These are phyloP conservation scores for Ailurus styani DNA, from an alignment of 2,113 vertebrate genomes.

Conservation along the genomic window DNA sequence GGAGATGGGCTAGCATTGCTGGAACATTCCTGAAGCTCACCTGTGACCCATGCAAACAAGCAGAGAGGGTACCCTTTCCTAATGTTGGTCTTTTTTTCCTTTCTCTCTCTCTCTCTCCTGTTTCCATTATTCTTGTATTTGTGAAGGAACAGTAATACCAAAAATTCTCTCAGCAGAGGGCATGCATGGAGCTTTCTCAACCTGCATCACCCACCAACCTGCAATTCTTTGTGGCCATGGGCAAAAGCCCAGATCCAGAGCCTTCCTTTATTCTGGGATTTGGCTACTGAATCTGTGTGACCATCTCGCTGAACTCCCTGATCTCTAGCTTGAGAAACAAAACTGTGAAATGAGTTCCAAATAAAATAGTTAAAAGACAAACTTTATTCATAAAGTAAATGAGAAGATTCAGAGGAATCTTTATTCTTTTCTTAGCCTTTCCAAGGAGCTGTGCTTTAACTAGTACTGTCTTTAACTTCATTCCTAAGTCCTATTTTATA, in stretches of 20 bases:
- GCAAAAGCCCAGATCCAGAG: neutral
- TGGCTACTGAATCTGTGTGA: neutral
- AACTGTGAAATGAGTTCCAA: neutral
- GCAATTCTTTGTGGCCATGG: neutral
- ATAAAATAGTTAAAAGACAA: neutral
- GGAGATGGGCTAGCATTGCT: neutral
- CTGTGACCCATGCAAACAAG: neutral
- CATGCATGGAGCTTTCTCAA: neutral
- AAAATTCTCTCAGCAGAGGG: neutral
- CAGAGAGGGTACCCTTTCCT: neutral
- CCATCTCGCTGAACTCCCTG: neutral
- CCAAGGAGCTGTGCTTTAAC: neutral
- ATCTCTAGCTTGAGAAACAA: neutral
- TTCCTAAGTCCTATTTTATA: neutral
- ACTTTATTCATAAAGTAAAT: neutral
- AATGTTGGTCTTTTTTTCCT: neutral
- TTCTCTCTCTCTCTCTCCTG: neutral
- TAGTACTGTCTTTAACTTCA: neutral
- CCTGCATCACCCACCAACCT: neutral
- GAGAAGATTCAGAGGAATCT: neutral
- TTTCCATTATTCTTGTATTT: conserved; percentile 23
- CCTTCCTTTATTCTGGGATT: neutral
- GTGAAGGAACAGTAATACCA: neutral
- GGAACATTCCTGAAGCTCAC: neutral
- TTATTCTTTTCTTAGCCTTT: neutral